These are phyloP conservation scores for Protophormia terraenovae DNA, from an alignment of 2,888 invertebrate species.

Conservation along the genomic window DNA sequence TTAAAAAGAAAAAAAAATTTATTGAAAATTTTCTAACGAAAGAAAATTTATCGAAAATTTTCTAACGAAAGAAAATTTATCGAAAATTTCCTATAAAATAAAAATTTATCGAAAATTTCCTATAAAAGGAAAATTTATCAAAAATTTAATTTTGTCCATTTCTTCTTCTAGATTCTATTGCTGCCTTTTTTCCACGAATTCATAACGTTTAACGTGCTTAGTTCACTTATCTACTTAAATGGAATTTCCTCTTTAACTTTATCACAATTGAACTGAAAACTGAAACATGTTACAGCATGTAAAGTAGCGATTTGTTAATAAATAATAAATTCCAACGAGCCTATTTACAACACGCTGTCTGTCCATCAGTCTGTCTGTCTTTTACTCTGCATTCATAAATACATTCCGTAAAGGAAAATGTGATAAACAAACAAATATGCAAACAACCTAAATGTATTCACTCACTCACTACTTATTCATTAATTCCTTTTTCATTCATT, in stretches of 20 bases:
- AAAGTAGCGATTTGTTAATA: constrained; percentile 53
- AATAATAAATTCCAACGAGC: constrained; percentile 15
- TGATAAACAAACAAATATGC: neutral
- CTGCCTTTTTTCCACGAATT: neutral
- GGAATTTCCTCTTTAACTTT: constrained; percentile 14
- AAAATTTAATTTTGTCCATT: too few species aligned
- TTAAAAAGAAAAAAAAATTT: too few species aligned
- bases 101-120: too few species aligned
- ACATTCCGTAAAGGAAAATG: neutral
- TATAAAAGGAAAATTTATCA: too few species aligned
- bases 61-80: too few species aligned
- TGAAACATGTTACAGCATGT: constrained; percentile 55
- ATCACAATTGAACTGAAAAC: constrained; percentile 28
- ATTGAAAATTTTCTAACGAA: too few species aligned
- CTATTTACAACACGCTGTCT: neutral
- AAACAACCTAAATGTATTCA: neutral
- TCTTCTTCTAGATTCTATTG: neutral
- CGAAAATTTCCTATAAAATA: too few species aligned
- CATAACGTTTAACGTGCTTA: neutral
- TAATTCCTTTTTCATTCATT: neutral
- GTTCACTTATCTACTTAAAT: constrained; percentile 2
- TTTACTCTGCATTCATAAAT: neutral
- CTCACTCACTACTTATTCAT: neutral
- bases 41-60: too few species aligned
- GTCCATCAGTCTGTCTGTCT: too few species aligned